Evolutionary conservation across 1,140 invertebrate genomes (phyloP).

Genomic region (Trachymyrmex septentrionalis): DNA sequence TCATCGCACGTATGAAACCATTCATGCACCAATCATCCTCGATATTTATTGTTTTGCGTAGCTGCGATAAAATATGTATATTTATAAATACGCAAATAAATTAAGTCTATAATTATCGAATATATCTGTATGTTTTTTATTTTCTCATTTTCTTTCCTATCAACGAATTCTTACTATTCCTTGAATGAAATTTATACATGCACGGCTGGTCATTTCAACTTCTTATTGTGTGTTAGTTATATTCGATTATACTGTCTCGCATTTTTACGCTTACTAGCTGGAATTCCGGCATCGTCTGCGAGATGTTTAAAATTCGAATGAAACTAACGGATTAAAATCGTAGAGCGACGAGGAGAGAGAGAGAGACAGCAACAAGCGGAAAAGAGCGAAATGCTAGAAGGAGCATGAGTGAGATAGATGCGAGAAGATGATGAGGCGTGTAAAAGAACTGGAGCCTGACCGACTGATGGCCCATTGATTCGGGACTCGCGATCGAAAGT

Average conservation of each 20-base stretch:
- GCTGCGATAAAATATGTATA: conserved; percentile 67
- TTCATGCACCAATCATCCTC: conserved; percentile 50
- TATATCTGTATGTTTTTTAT: neutral
- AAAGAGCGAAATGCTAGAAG: conserved; percentile 11
- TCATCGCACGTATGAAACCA: conserved; percentile 25
- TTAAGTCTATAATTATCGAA: conserved; percentile 56
- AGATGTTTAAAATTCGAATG: conserved; percentile 54
- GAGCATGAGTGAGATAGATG: conserved; percentile 32
- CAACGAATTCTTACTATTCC: neutral
- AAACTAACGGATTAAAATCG: conserved; percentile 62
- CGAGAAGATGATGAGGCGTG: conserved; percentile 19
- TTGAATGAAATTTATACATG: conserved; percentile 20
- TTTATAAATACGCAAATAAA: conserved; percentile 75
- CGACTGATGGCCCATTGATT: conserved; percentile 54
- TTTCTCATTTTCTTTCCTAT: neutral
- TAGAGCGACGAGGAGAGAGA: conserved; percentile 36
- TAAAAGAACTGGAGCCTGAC: conserved; percentile 77
- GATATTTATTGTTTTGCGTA: conserved; percentile 71
- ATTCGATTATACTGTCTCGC: neutral
- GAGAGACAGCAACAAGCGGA: conserved; percentile 1
- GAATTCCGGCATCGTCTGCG: neutral
- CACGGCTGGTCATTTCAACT: neutral
- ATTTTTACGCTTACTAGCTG: neutral
- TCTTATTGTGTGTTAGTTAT: neutral
- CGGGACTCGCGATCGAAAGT: conserved; percentile 61